Percentiles rank a stretch among this genome's conserved stretches.
Conservation (phyloP, 2,113 vertebrate species). For the Catharus fuscescens region DNA sequence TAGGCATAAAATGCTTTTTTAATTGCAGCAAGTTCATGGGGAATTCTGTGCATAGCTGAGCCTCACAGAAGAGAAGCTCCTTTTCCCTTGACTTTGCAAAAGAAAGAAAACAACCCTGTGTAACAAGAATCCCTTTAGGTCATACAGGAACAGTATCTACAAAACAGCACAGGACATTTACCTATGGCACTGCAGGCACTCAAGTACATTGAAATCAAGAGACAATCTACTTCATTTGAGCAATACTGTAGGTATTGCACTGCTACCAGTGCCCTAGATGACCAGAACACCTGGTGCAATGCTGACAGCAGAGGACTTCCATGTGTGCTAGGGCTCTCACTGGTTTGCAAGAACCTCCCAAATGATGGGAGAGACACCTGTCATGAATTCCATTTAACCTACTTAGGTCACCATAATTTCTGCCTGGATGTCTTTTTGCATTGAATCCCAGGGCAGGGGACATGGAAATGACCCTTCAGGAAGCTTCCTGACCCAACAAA, state of each 20-base stretch:
- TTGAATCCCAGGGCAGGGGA: not conserved
- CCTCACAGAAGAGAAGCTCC: not conserved
- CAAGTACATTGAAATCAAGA: not conserved
- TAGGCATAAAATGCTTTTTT: not conserved
- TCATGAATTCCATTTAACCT: not conserved
- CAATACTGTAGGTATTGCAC: not conserved
- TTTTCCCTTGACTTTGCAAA: not conserved
- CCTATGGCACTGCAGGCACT: not conserved
- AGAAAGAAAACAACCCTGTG: not conserved
- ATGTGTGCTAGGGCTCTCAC: not conserved
- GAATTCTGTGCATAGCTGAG: not conserved
- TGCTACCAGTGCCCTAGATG: not conserved
- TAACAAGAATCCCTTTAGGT: not conserved
- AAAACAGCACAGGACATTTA: not conserved
- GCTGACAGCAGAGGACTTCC: not conserved
- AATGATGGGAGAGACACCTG: rapidly evolving
- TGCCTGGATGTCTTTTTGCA: not conserved
- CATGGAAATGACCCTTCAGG: not conserved
- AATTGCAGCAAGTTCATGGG: not conserved
- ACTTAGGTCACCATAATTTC: not conserved
- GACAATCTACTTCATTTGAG: not conserved
- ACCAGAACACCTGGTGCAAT: not conserved
- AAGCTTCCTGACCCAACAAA: not conserved
- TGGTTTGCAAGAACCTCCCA: not conserved
- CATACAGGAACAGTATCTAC: not conserved